Evolutionary conservation across 2,797 vertebrate genomes (phyloP), one percentile per base, ranked within the genome.

Genomic region (Alosa sapidissima): DNA sequence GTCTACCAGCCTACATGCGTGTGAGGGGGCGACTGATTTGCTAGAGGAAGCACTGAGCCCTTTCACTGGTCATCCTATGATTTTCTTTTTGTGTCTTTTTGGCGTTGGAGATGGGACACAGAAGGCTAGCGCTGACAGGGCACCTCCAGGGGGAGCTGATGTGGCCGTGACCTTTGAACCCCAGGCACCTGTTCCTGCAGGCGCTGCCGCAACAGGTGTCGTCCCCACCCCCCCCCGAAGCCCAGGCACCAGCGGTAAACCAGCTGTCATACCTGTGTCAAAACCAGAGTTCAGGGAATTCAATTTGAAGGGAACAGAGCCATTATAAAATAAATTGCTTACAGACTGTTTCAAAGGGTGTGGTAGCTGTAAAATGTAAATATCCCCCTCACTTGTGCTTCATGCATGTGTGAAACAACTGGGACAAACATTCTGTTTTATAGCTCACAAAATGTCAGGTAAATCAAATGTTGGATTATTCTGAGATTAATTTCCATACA

Each of bases 221-320:
- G 41, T 41, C 93, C 92, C 91, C 91, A 92, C 92, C 91, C 93
- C 91, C 93, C 33, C 21, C 21, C 21, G 28, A 5, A 9, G 94
- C 92, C 93, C 92, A 91, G 93, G 91, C 94, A 91, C 93, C 93
- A 92, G 93, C 92, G 94, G 93, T 93, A 93, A 95, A 95, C 94
- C 95, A 96, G 95, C 95, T 95, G 93, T 96, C 94, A 94, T 95
- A 95, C 94, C 93, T 94, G 93, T 94, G 94, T 96, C 95, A 93
- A 95, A 95, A 94, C 93, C 93, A 95, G 94, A 96, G 96, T 95
- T 96, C 96, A 96, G 96, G 95, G 96, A 96, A 95, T 93, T 78
- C 36, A 78, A 94, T 95, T 93, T 89, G 96, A 96, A 96, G 94
- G 96, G 95, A 96, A 96, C 94, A 96, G 95, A 96, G 96, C 96